Evolutionary conservation across 2,113 vertebrate genomes (phyloP).

Genomic region (Geococcyx californianus): DNA sequence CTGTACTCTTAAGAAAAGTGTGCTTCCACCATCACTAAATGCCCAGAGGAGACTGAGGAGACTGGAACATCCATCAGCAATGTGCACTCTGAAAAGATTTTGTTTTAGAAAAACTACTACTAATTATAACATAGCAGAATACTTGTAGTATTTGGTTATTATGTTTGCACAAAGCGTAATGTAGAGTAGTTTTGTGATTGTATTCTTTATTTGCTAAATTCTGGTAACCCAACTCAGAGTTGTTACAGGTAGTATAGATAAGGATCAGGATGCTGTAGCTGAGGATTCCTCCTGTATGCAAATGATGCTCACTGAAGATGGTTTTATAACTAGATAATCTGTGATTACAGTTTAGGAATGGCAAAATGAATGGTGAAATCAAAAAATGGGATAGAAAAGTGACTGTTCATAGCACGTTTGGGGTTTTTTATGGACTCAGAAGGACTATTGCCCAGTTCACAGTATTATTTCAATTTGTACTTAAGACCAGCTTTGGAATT

Average conservation of each 20-base stretch:
- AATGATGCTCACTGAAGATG: not conserved
- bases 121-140: not conserved
- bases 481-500: slow-evolving; percentile 49
- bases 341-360: not conserved
- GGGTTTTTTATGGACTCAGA: not conserved
- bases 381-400: not conserved
- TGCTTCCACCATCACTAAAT: accelerated
- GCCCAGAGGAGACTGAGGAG: not conserved
- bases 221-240: not conserved
- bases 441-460: slow-evolving; percentile 34
- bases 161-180: not conserved
- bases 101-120: not conserved
- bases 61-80: not conserved
- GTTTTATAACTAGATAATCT: not conserved
- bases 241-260: not conserved
- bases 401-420: not conserved
- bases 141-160: not conserved
- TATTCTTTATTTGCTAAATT: not conserved
- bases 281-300: not conserved
- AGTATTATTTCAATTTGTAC: slow-evolving; percentile 47
- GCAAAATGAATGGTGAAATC: not conserved
- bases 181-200: not conserved
- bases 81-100: not conserved
- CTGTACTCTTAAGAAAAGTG: not conserved
- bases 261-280: not conserved